Base-by-base conservation (phyloP, 2,113 vertebrate species). In the Nesoenas mayeri region DNA sequence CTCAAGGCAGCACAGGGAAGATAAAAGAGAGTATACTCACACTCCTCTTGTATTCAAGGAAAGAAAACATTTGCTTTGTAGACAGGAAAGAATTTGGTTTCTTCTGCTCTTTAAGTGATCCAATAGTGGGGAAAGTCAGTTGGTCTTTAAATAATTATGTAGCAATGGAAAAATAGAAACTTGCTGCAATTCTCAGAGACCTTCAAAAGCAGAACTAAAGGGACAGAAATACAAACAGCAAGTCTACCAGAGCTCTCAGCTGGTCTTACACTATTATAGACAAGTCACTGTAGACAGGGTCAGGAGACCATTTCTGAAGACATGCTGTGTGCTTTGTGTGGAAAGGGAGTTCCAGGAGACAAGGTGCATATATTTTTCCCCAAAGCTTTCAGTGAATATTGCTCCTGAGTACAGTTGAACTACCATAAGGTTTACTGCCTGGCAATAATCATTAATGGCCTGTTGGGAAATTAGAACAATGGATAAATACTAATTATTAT, bases 281-380 rank as follows among this genome's bases (percentile, higher is more conserved):
- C 3, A 56, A 67, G 9, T 29, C 1, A 1, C 24, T 40, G 15
- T 26, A 26, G 15, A 28, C 12, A 57, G 12, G 4, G 2, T 60
- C 26, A 61, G 54, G 19, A 85, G 50, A 74, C 6, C 2, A 15
- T 31, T 70, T 85, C 32, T 31, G 28, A 85, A 82, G 47, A 15
- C 15, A 34, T 38, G 18, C 8, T 64, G 29, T 7, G 29, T 17
- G 17, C 5, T 57, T 34, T 51, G 15, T 57, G 28, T 38, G 16
- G 69, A 86, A 77, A 7, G 4, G 14, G 8, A 61, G 4, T 13
- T 89, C 32, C 32, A 42, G 29, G 12, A 81, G 19, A 42, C 0
- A 42, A 32, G 13, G 0, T 20, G 9, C 10, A 4, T 20, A 2
- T 29, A 67, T 34, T 50, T 31, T 50, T 40, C 10, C 38, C 36